A percentile compares a stretch with the other conserved stretches of the same genome.
Conservation (phyloP, 2,888 invertebrate species). For the Agriopis aurantiaria region DNA sequence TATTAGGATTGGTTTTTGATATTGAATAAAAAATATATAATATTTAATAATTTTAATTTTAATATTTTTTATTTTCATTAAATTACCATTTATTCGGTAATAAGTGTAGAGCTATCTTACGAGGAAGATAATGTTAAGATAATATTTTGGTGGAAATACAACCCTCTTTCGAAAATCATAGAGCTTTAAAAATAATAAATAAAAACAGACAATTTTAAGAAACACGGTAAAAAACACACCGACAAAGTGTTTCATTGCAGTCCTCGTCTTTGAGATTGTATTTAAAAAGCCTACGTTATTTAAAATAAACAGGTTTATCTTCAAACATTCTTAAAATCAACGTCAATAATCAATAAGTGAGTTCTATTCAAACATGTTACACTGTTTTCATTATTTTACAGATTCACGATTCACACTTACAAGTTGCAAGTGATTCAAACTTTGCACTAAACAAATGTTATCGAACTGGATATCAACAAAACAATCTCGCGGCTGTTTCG, state of each 20-base stretch:
- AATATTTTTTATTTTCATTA: neutral
- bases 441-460: conserved; percentile 43
- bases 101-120: neutral
- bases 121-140: neutral
- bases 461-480: conserved; percentile 43
- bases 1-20: neutral
- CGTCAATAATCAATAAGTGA: neutral
- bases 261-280: too few relatives aligned
- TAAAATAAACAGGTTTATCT: too few relatives aligned
- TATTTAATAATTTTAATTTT: too few relatives aligned
- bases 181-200: too few relatives aligned
- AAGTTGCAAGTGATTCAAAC: conserved; percentile 17
- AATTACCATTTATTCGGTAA: neutral
- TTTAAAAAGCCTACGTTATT: too few relatives aligned
- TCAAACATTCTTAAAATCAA: too few relatives aligned
- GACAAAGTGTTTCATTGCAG: too few relatives aligned
- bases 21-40: too few relatives aligned
- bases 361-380: neutral
- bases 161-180: too few relatives aligned
- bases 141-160: neutral
- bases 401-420: neutral
- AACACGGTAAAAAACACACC: too few relatives aligned
- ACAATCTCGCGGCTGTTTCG: conserved; percentile 49
- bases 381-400: neutral
- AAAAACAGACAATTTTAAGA: too few relatives aligned